Conservation (phyloP, 2,888 invertebrate genomes). For the Carcina quercana region DNA sequence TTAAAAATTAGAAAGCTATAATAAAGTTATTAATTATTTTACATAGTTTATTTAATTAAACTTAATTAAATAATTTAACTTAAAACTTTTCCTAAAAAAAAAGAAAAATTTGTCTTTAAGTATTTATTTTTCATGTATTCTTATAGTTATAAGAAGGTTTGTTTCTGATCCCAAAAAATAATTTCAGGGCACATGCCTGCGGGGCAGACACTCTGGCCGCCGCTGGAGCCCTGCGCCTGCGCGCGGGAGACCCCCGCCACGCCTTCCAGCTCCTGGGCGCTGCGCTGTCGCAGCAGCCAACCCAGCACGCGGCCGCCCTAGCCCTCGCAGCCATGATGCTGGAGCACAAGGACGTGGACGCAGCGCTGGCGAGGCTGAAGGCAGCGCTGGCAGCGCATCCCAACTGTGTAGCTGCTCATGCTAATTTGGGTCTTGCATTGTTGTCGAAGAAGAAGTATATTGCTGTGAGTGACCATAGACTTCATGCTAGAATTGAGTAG, state of each 20-base stretch:
- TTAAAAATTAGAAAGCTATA: too few relatives aligned
- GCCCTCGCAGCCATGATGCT: slow-evolving; percentile 71
- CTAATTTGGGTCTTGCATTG: slow-evolving; percentile 55
- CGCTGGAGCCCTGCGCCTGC: slow-evolving; percentile 63
- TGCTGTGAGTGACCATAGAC: slow-evolving; percentile 45
- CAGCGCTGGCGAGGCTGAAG: slow-evolving; percentile 62
- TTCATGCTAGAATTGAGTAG: too few relatives aligned
- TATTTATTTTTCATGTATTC: too few relatives aligned
- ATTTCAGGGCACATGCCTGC: slow-evolving; percentile 42
- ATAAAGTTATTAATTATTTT: too few relatives aligned
- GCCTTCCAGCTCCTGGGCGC: slow-evolving; percentile 73
- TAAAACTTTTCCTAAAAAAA: too few relatives aligned
- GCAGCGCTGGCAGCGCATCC: slow-evolving; percentile 59
- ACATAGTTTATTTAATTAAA: too few relatives aligned
- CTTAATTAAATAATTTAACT: too few relatives aligned
- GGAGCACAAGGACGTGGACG: slow-evolving; percentile 62
- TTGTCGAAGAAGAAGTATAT: slow-evolving; percentile 59
- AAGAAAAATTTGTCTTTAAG: too few relatives aligned
- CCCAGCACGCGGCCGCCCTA: slow-evolving; percentile 63
- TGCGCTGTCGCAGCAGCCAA: slow-evolving; percentile 62
- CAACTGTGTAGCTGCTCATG: slow-evolving; percentile 58
- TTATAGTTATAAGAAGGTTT: too few relatives aligned
- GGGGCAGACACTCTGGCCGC: slow-evolving; percentile 69
- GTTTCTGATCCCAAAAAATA: too few relatives aligned
- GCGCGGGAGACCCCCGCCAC: slow-evolving; percentile 62